Conservation (phyloP, 2,888 invertebrate genomes). For the Drosophila antonietae region DNA sequence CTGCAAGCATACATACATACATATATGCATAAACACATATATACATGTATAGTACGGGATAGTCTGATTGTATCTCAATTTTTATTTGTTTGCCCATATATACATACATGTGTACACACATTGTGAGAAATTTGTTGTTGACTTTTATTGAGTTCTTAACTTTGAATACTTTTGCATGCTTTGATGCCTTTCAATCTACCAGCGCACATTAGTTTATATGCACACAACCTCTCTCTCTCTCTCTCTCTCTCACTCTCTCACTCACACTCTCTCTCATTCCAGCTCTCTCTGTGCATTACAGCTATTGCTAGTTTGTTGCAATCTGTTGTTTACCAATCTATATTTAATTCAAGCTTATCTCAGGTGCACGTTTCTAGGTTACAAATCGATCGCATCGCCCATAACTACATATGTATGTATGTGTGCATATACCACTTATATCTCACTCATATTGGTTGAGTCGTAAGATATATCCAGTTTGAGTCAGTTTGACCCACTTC, state of each 20-base stretch:
- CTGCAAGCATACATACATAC: neutral
- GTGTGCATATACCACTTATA: neutral
- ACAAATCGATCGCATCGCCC: neutral
- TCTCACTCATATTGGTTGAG: neutral
- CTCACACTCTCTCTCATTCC: neutral
- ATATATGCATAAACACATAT: neutral
- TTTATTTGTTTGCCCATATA: slow-evolving; percentile 15
- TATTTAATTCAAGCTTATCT: neutral
- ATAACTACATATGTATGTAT: neutral
- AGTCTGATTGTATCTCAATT: slow-evolving; percentile 25
- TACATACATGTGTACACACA: neutral
- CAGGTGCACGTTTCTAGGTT: neutral
- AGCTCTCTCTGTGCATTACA: neutral
- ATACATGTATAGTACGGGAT: neutral
- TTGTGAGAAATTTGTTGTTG: slow-evolving; percentile 11
- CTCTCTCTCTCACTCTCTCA: neutral
- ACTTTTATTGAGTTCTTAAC: slow-evolving; percentile 30
- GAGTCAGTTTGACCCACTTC: slow-evolving; percentile 22
- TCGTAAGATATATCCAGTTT: neutral
- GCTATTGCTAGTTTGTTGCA: neutral
- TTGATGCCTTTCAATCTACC: neutral
- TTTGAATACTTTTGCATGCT: slow-evolving; percentile 15
- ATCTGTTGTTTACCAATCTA: neutral
- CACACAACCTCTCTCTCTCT: neutral
- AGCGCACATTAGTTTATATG: neutral